Evolutionary conservation across 2,113 vertebrate species (phyloP).

Genomic region (Baryphthengus martii): DNA sequence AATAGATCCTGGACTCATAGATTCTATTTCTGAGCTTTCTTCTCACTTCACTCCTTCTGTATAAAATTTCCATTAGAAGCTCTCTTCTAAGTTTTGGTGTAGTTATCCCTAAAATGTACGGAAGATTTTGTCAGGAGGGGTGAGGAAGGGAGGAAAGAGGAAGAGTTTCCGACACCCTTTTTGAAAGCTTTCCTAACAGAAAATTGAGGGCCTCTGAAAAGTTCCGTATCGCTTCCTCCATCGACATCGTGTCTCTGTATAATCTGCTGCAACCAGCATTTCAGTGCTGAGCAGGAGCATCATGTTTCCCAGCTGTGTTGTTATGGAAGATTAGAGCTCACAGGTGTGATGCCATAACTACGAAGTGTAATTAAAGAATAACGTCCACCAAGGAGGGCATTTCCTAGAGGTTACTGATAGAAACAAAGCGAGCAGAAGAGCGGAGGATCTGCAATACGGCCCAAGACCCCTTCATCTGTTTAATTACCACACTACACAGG

Average conservation of each 20-base stretch:
- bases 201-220: neutral
- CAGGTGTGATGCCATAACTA: constrained; percentile 27
- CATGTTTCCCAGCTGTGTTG: constrained; percentile 22
- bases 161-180: neutral
- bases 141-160: neutral
- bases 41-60: neutral
- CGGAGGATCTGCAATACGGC: neutral
- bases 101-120: neutral
- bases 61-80: neutral
- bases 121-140: neutral
- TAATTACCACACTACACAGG: neutral
- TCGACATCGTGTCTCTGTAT: neutral
- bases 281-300: neutral
- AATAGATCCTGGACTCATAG: neutral
- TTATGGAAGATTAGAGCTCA: neutral
- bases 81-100: neutral
- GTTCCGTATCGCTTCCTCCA: neutral
- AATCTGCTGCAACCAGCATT: neutral
- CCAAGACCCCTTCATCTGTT: neutral
- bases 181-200: neutral
- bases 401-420: constrained; percentile 46
- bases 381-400: neutral
- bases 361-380: constrained; percentile 28
- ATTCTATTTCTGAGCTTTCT: constrained; percentile 25
- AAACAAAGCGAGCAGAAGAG: neutral